phyloP scores from a whole-genome alignment of 2,113 vertebrate genomes.

The human (Homo sapiens) region GRCh38 chr1:65806001-65806500 shows the following conservation, averaged over 20 bases:
- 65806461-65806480: background rate
- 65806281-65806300: background rate
- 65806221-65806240: background rate
- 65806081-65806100: background rate
- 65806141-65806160: background rate
- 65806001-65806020: background rate
- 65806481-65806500: constrained; percentile 11
- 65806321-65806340: constrained; percentile 28
- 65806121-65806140: background rate
- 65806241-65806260: background rate
- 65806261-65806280: background rate
- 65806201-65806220: no score
- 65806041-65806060: background rate
- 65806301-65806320: background rate
- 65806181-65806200: background rate
- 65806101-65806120: background rate
- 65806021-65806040: background rate
- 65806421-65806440: background rate
- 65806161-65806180: background rate
- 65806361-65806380: background rate
- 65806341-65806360: background rate
- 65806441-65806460: background rate
- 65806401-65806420: background rate
- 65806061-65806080: background rate
- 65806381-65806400: constrained; percentile 34